phyloP scores from a whole-genome alignment of 2,888 invertebrate genomes.

The Helleia helle region DNA sequence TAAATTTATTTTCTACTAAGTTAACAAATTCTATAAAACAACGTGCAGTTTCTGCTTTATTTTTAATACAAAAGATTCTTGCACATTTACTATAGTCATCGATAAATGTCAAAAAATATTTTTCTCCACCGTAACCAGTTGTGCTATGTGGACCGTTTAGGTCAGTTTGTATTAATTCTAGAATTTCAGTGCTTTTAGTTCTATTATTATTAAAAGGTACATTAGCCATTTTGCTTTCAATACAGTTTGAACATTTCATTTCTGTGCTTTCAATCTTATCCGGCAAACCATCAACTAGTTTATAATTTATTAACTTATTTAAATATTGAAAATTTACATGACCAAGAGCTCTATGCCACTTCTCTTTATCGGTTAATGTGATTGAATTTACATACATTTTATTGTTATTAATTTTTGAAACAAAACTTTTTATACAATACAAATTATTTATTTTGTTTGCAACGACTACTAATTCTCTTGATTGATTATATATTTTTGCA shows the following conservation, averaged over 20 bases:
- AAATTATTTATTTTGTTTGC: too few species aligned
- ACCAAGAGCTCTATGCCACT: constrained; percentile 21
- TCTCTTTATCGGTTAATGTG: too few species aligned
- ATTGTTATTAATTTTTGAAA: too few species aligned
- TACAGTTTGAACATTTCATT: constrained; percentile 25
- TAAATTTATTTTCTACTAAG: constrained; percentile 19
- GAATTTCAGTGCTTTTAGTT: constrained; percentile 16
- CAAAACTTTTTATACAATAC: too few species aligned
- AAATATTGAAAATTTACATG: constrained; percentile 25
- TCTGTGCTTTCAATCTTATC: constrained; percentile 21
- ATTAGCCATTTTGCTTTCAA: constrained; percentile 24
- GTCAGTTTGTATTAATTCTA: constrained; percentile 25
- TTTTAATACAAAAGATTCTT: constrained; percentile 23
- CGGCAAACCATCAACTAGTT: constrained; percentile 24
- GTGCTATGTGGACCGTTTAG: constrained; percentile 25
- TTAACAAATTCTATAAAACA: constrained; percentile 23
- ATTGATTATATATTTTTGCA: too few species aligned
- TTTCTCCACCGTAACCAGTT: constrained; percentile 23
- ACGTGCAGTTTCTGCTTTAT: constrained; percentile 18
- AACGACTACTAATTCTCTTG: too few species aligned
- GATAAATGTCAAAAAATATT: too few species aligned
- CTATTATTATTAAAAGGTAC: constrained; percentile 26
- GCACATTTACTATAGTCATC: constrained; percentile 25
- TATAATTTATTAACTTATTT: constrained; percentile 19
- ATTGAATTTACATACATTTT: too few species aligned